A percentile compares a stretch with the other conserved stretches of the same genome.
Evolutionary conservation across 2,888 invertebrate genomes (phyloP).

Genomic region (Chymomyza procnemis): DNA sequence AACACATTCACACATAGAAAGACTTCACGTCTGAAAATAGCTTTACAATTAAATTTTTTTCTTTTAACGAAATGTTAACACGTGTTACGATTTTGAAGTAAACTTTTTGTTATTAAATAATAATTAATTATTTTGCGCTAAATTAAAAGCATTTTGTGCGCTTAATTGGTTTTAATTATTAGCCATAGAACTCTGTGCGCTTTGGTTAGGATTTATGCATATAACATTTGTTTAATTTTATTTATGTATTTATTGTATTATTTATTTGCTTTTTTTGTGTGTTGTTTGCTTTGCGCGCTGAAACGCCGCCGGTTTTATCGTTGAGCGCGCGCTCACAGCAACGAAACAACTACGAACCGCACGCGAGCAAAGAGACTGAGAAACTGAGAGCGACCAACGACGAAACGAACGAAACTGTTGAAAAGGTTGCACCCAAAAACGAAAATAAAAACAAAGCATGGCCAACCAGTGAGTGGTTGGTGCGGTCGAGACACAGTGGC

Average conservation of each 20-base stretch:
- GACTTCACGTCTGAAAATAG: constrained; percentile 32
- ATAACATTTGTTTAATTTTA: neutral
- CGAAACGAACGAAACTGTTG: constrained; percentile 8
- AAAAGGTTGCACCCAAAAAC: constrained; percentile 16
- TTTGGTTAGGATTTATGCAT: neutral
- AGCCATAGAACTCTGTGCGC: constrained; percentile 6
- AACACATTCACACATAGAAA: neutral
- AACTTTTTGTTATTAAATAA: neutral
- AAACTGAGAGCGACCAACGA: constrained; percentile 51
- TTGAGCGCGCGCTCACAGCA: neutral
- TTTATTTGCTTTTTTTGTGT: neutral
- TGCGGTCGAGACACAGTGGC: constrained; percentile 20
- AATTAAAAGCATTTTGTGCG: neutral
- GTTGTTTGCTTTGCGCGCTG: neutral
- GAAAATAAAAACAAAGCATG: constrained; percentile 31
- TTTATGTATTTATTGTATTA: too few relatives aligned
- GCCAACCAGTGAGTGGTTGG: constrained; percentile 55
- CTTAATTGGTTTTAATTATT: neutral
- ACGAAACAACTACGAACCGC: constrained; percentile 46
- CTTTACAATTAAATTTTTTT: constrained; percentile 39
- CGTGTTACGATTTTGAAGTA: constrained; percentile 58
- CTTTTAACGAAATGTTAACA: constrained; percentile 69
- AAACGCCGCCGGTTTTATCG: neutral
- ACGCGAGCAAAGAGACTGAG: constrained; percentile 53
- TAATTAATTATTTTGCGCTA: neutral